Percentiles rank a stretch among this genome's conserved stretches.
These are phyloP conservation scores for Diachrysia chrysitis DNA, from an alignment of 2,888 invertebrate genomes.

Conservation along the genomic window DNA sequence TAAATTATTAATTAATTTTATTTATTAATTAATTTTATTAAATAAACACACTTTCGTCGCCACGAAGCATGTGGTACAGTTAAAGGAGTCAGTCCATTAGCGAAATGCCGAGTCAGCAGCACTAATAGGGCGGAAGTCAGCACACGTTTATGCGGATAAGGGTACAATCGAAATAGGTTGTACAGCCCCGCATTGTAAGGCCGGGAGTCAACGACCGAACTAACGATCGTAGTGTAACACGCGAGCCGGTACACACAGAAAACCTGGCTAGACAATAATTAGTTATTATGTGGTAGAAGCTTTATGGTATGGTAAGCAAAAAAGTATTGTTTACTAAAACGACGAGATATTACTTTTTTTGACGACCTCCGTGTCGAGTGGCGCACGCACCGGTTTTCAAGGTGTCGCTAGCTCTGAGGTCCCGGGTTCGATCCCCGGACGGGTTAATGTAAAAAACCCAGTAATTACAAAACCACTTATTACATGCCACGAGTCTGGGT, in stretches of 20 bases:
- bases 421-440: no score
- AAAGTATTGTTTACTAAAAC: no score
- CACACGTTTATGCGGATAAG: constrained; percentile 64
- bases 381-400: no score
- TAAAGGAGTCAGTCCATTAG: constrained; percentile 58
- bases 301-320: no score
- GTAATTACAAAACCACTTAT: no score
- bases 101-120: constrained; percentile 57
- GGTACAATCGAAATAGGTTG: constrained; percentile 70
- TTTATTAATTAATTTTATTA: not conserved
- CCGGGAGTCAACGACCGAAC: constrained; percentile 72
- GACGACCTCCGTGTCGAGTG: no score
- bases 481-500: no score
- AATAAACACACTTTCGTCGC: constrained; percentile 37
- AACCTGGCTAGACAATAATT: constrained; percentile 1
- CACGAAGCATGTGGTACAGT: constrained; percentile 38
- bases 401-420: no score
- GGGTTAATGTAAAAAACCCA: no score
- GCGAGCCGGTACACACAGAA: constrained; percentile 48
- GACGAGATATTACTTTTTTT: no score
- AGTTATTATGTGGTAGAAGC: not conserved
- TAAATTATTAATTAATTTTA: no score
- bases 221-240: constrained; percentile 69
- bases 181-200: constrained; percentile 62
- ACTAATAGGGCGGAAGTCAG: constrained; percentile 58